Conservation (phyloP, 2,888 invertebrate genomes). For the Phragmatobia fuliginosa region DNA sequence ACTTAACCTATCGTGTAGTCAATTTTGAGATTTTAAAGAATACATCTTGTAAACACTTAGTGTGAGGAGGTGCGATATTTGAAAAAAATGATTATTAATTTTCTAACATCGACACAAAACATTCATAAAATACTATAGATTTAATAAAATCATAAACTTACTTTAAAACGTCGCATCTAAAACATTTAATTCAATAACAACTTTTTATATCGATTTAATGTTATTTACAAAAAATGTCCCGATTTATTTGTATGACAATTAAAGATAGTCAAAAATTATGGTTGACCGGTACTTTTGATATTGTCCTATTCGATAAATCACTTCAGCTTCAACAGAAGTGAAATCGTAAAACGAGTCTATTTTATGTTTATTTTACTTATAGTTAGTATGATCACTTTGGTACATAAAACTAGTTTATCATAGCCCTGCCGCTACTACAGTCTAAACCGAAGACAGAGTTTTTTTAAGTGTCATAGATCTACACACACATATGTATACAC, state of each 20-base stretch:
- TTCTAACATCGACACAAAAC: slow-evolving; percentile 64
- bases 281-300: slow-evolving; percentile 69
- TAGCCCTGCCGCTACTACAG: slow-evolving; percentile 60
- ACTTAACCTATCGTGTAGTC: slow-evolving; percentile 71
- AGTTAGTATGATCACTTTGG: slow-evolving; percentile 77
- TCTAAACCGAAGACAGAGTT: slow-evolving; percentile 27
- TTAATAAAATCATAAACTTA: slow-evolving; percentile 62
- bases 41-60: slow-evolving; percentile 43
- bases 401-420: slow-evolving; percentile 72
- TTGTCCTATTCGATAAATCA: slow-evolving; percentile 76
- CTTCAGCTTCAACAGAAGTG: slow-evolving; percentile 64
- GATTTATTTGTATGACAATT: slow-evolving; percentile 50
- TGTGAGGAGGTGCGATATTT: slow-evolving; percentile 29
- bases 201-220: slow-evolving; percentile 68
- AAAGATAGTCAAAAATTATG: slow-evolving; percentile 67
- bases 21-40: slow-evolving; percentile 63
- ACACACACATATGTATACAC: not conserved
- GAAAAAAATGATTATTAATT: slow-evolving; percentile 52
- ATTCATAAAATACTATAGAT: slow-evolving; percentile 65
- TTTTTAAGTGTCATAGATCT: slow-evolving; percentile 22
- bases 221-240: slow-evolving; percentile 72
- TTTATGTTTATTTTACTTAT: slow-evolving; percentile 55
- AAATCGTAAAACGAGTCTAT: slow-evolving; percentile 56
- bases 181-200: slow-evolving; percentile 80
- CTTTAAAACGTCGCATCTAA: slow-evolving; percentile 75